Base-by-base conservation (phyloP, 1,140 invertebrate genomes). In the Ceratosolen solmsi region DNA sequence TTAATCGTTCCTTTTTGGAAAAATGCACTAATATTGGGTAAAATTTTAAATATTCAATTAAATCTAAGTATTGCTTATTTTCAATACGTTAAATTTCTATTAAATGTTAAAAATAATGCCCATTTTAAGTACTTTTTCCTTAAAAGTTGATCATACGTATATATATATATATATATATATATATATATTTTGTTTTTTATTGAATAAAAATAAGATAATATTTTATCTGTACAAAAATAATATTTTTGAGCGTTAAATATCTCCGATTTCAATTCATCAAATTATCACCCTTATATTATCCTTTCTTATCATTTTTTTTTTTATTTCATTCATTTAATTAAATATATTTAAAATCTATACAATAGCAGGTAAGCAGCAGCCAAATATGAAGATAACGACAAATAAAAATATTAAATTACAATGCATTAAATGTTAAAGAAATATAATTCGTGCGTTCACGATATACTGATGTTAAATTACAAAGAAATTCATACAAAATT, bases 381-480 rank as follows among this genome's bases (percentile, higher is more conserved):
- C 80, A 60, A 56, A 27, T 9, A 46, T 49, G 65, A 73, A 68
- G 22, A 63, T 8, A 70, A 56, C 22, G 27, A 80, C 0, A 25
- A n/a, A 65, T 63, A 27, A n/a, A 74, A 60, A 51, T n/a, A 8
- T 49, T 60, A 51, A 72, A 79, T 79, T 58, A 71, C 11, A 72
- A 33, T 5, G 41, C 65, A 13, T 74, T 65, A 49, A 20, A 46
- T 46, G 27, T 82, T 87, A 88, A 91, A 90, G 89, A 90, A 90
- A 90, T 89, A 91, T 87, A 89, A 90, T 87, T 88, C 87, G 88
- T 88, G 85, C 88, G 41, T 13, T 27, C 20, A 65, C 68, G 20
- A 87, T 88, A 89, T 88, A 89, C 84, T 85, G 85, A 87, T 86
- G 87, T 86, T 89, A 90, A 89, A 85, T 89, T 90, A 90, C 89